phyloP scores from a whole-genome alignment of 1,140 invertebrate species.

The Penaeus indicus region DNA sequence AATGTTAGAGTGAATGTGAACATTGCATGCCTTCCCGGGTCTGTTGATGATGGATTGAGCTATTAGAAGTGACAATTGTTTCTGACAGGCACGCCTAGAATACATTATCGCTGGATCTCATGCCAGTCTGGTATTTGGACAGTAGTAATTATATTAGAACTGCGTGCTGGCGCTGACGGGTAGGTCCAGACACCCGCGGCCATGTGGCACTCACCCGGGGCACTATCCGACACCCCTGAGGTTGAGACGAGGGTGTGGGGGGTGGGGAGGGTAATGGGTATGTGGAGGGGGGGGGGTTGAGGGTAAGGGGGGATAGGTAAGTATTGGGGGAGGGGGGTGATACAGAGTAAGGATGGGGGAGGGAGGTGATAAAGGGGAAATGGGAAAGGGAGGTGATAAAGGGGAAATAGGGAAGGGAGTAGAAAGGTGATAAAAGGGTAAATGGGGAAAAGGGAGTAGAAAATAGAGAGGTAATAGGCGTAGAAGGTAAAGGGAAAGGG shows the following conservation, averaged over 20 bases:
- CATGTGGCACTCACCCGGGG: too few relatives aligned
- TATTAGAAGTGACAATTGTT: conserved; percentile 47
- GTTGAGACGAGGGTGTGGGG: neutral
- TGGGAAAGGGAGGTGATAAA: too few relatives aligned
- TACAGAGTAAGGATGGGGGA: too few relatives aligned
- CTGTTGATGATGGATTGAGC: conserved; percentile 26
- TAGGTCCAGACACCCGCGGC: neutral
- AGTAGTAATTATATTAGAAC: conserved; percentile 39
- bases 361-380: too few relatives aligned
- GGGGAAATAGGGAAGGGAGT: too few relatives aligned
- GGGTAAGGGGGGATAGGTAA: too few relatives aligned
- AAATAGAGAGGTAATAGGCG: too few relatives aligned
- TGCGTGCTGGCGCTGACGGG: neutral
- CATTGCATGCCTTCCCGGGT: neutral
- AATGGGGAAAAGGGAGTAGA: too few relatives aligned
- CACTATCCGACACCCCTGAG: neutral
- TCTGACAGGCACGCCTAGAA: neutral
- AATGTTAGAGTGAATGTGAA: neutral
- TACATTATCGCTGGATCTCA: conserved; percentile 24
- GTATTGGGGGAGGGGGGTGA: too few relatives aligned
- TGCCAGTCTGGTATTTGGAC: conserved; percentile 34
- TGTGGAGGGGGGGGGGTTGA: too few relatives aligned
- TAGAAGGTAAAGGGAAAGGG: too few relatives aligned
- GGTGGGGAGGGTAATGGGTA: neutral
- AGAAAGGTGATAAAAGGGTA: too few relatives aligned